A percentile compares a stretch with the other conserved stretches of the same genome.
phyloP scores from a whole-genome alignment of 1,140 invertebrate species.

The Drosophila sulfurigaster region DNA sequence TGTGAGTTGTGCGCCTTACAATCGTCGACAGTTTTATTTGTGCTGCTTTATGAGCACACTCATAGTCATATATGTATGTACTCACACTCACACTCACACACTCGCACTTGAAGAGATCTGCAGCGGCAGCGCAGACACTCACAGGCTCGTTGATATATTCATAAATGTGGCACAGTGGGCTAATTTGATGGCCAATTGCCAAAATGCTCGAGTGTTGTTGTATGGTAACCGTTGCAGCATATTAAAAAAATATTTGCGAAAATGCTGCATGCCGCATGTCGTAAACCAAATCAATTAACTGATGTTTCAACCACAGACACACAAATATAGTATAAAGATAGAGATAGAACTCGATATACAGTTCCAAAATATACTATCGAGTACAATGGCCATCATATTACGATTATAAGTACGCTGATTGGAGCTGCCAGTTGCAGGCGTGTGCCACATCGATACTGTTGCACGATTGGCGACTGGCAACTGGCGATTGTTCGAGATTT shows the following conservation, averaged over 20 bases:
- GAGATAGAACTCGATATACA: not conserved
- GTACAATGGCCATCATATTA: slow-evolving; percentile 9
- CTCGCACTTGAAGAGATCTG: slow-evolving; percentile 45
- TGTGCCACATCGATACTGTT: slow-evolving; percentile 12
- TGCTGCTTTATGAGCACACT: slow-evolving; percentile 70
- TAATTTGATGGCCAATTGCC: slow-evolving; percentile 81
- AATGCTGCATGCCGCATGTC: slow-evolving; percentile 66
- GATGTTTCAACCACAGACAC: slow-evolving; percentile 21
- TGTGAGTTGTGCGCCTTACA: slow-evolving; percentile 45
- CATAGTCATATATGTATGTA: slow-evolving; percentile 14
- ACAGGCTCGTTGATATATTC: slow-evolving; percentile 74
- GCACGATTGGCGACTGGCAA: not conserved
- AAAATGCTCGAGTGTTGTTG: slow-evolving; percentile 37
- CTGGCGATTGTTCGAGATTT: not conserved
- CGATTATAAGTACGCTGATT: slow-evolving; percentile 10
- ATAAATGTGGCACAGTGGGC: slow-evolving; percentile 81
- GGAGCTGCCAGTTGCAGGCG: slow-evolving; percentile 15
- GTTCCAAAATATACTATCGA: slow-evolving; percentile 5
- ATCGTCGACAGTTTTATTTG: slow-evolving; percentile 81
- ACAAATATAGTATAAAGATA: not conserved
- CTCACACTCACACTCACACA: slow-evolving; percentile 13
- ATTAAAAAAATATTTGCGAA: slow-evolving; percentile 75
- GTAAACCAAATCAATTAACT: slow-evolving; percentile 81
- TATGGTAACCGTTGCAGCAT: slow-evolving; percentile 51
- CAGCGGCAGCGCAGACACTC: slow-evolving; percentile 49